phyloP scores from a whole-genome alignment of 2,888 invertebrate species.

The Leptodirus hochenwartii region DNA sequence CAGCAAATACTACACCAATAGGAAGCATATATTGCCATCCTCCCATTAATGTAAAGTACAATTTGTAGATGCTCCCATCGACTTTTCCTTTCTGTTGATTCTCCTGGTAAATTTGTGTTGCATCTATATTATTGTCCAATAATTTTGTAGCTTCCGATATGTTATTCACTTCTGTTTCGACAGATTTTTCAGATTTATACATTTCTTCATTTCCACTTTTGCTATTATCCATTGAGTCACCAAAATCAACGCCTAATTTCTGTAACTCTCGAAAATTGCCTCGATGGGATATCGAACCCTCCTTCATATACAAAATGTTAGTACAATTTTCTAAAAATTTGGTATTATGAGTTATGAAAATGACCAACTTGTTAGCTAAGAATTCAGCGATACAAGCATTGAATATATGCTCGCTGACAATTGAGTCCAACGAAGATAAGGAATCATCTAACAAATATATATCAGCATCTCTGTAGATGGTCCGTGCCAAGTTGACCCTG shows the following conservation, averaged over 20 bases:
- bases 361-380: conserved; percentile 32
- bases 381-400: conserved; percentile 44
- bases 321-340: conserved; percentile 33
- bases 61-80: conserved; percentile 14
- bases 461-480: conserved; percentile 53
- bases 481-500: conserved; percentile 54
- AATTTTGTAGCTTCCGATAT: too few species aligned
- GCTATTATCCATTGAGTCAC: background rate
- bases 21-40: conserved; percentile 15
- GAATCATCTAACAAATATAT: conserved; percentile 62
- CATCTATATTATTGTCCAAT: conserved; percentile 4
- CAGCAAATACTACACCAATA: too few species aligned
- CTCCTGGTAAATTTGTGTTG: conserved; percentile 14
- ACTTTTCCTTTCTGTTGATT: conserved; percentile 16
- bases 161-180: conserved; percentile 5
- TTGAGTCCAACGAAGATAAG: conserved; percentile 55
- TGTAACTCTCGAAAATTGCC: conserved; percentile 9
- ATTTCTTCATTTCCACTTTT: background rate
- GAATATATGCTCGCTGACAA: conserved; percentile 50
- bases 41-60: conserved; percentile 16
- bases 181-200: conserved; percentile 5
- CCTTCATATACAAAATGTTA: conserved; percentile 34
- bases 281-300: conserved; percentile 13
- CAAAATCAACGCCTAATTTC: conserved; percentile 9
- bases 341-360: conserved; percentile 46